These are phyloP conservation scores for Hemicrepidius hirtus DNA, from an alignment of 2,888 invertebrate species.

Conservation along the genomic window DNA sequence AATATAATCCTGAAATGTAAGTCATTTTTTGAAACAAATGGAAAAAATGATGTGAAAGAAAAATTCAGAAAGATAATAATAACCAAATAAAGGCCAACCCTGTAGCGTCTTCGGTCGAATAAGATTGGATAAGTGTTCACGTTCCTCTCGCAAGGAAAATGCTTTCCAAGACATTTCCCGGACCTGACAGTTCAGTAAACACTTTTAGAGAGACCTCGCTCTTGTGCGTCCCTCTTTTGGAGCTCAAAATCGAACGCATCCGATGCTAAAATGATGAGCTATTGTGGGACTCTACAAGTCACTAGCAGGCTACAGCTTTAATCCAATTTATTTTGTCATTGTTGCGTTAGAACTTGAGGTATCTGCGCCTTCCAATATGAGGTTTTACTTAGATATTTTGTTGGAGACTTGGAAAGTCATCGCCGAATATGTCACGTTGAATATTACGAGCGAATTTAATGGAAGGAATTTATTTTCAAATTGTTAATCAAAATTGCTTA, in stretches of 20 bases:
- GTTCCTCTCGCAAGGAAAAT: constrained; percentile 67
- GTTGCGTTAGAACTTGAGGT: constrained; percentile 69
- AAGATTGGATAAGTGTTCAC: constrained; percentile 71
- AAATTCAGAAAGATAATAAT: not conserved
- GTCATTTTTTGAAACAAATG: too few species aligned
- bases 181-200: constrained; percentile 72
- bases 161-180: constrained; percentile 71
- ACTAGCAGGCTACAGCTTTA: constrained; percentile 71
- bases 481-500: not conserved
- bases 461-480: constrained; percentile 4
- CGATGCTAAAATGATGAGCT: constrained; percentile 69
- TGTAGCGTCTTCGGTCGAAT: constrained; percentile 53
- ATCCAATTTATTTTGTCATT: constrained; percentile 73
- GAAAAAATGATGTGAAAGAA: not conserved
- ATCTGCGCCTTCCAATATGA: constrained; percentile 59
- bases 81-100: constrained; percentile 45
- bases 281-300: constrained; percentile 71
- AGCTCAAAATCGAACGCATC: constrained; percentile 55
- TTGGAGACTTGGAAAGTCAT: constrained; percentile 42
- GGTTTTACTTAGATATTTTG: constrained; percentile 51
- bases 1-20: too few species aligned
- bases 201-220: constrained; percentile 66
- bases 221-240: constrained; percentile 57
- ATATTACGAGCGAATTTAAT: constrained; percentile 17
- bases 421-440: constrained; percentile 38